Evolutionary conservation across 2,113 vertebrate species (phyloP).

Genomic region (Caloenas nicobarica): DNA sequence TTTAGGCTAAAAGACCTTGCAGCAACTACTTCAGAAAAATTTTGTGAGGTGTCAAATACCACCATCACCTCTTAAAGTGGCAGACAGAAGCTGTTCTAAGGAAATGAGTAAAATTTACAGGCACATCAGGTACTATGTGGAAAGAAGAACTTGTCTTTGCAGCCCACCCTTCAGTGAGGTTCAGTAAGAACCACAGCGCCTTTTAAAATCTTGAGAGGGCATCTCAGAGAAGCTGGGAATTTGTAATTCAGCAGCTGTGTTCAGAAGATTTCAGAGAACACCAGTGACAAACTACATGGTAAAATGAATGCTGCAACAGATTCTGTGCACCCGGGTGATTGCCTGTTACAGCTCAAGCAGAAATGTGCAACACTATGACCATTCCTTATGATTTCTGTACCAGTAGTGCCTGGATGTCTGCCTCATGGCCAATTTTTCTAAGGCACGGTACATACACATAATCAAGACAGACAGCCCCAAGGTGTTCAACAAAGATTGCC

Average conservation of each 20-base stretch:
- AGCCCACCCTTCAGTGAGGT: not conserved
- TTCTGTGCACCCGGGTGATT: accelerated
- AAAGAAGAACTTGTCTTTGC: not conserved
- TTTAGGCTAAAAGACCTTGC: not conserved
- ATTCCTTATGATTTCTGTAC: not conserved
- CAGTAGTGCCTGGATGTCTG: not conserved
- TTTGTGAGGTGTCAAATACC: slow-evolving; percentile 13
- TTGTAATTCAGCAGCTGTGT: not conserved
- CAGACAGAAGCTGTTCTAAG: slow-evolving; percentile 25
- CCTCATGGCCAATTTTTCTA: not conserved
- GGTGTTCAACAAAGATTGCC: not conserved
- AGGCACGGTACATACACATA: accelerated
- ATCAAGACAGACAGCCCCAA: not conserved
- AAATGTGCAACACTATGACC: not conserved
- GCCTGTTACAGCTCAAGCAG: not conserved
- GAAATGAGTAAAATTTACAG: not conserved
- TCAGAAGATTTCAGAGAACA: not conserved
- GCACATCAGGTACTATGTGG: not conserved
- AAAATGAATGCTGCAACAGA: not conserved
- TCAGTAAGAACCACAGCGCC: not conserved
- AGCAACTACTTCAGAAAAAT: not conserved
- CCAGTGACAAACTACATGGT: not conserved
- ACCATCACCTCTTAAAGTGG: not conserved
- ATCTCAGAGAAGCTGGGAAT: not conserved
- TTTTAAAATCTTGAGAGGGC: slow-evolving; percentile 3